Evolutionary conservation across 1,140 invertebrate genomes (phyloP), one percentile per base, ranked within the genome.

Genomic region (Brachionus sp.): DNA sequence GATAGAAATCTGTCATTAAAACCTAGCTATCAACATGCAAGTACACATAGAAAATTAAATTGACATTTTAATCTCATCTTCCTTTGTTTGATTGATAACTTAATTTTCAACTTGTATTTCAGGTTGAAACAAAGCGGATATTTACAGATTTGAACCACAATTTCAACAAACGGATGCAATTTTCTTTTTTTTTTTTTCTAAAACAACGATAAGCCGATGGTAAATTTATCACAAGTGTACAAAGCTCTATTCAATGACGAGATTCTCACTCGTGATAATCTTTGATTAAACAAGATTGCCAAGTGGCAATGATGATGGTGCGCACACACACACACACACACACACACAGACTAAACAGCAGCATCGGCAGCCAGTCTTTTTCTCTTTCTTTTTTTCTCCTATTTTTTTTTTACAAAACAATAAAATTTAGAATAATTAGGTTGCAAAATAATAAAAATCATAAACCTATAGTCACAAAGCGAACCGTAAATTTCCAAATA

Each of bases 131-230:
- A 33, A 37, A 70, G 35, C 29, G 66, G 66, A 70, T 37, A 70
- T 70, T 70, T 66, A 44, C 33, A 73, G 42, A 16, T 73, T 44
- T 3, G 16, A 62, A 62, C 16, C 12, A 42, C 37, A 73, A 44
- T 73, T 75, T 75, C 70, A 75, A 75, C 70, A 75, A 75, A 46
- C 70, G 70, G 70, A 75, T 75, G 70, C 39, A 25, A 75, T 44
- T 75, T 75, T 68, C 13, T 3, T 66, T 66, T 66, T 44, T 75
- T 75, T 68, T 35, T 3, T 66, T 66, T 66, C 10, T 13, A 29
- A 10, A 46, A 25, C 19, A 19, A 46, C n/a, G 70, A 75, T 75
- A 75, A 75, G 70, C 70, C 70, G 44, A 25, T 44, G 42, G 70
- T 33, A 75, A 75, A 75, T 75, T 46, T 75, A 75, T 75, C 70